Evolutionary conservation across 1,140 invertebrate species (phyloP), one percentile per base, ranked within the genome.

Genomic region (Sarcophaga bullata): DNA sequence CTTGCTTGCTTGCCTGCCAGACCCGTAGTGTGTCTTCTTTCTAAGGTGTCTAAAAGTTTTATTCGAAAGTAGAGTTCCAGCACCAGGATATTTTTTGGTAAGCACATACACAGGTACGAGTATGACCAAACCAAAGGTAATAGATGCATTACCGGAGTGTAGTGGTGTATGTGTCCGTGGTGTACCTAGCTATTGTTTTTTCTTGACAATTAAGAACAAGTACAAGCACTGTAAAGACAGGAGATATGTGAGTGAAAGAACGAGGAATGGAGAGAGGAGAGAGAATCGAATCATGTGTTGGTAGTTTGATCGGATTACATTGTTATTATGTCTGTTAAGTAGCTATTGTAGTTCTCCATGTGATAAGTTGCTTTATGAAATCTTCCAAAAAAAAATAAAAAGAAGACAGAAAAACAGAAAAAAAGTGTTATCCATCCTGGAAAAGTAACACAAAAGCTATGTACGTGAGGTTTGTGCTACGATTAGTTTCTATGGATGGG

Each of bases 321-420:
- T 78, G 75, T n/a, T 78, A 78, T 78, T 78, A 78, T 78, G n/a
- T 78, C 75, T 78, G 50, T 78, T 78, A n/a, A 78, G 75, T 78
- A 78, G 48, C 75, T 78, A 78, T 78, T n/a, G n/a, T 78, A 78
- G 75, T 78, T 48, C 52, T 78, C 48, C 75, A 78, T n/a, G n/a
- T 78, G 52, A 78, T 78, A 78, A 78, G n/a, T n/a, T 78, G 52
- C 75, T 78, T 78, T 78, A 78, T 78, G 49, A 78, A 78, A 78
- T 48, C 25, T 37, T 4, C 25, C 1, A 37, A 37, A 37, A 37
- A 37, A 37, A 37, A 1, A n/a, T n/a, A 37, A 4, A 37, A 37
- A 37, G n/a, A n/a, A n/a, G n/a, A n/a, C n/a, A n/a, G n/a, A n/a
- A n/a, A 37, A 37, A 37, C 25, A 4, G 25, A n/a, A 37, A 37